Percentiles rank a stretch among this genome's conserved stretches.
Evolutionary conservation across 2,888 invertebrate species (phyloP).

Genomic region (Fissipunctia ypsillon): DNA sequence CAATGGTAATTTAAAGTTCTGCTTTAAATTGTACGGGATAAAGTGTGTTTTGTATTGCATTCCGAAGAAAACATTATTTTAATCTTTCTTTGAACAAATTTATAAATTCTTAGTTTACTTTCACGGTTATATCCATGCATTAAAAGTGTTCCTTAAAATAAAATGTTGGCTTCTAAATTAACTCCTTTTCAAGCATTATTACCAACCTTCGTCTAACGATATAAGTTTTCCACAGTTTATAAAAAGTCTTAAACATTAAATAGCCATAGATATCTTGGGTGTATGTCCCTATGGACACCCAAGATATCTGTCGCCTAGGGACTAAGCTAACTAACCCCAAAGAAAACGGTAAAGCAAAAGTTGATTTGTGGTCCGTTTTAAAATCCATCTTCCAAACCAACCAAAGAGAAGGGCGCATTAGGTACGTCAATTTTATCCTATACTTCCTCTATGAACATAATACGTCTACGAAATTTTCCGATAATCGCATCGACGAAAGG

Average conservation of each 20-base stretch:
- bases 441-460: neutral
- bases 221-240: neutral
- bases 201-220: slow-evolving; percentile 18
- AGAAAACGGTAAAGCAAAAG: neutral
- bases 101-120: neutral
- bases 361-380: neutral
- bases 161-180: neutral
- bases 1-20: slow-evolving; percentile 32
- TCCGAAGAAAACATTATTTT: neutral
- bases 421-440: neutral
- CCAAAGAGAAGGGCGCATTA: neutral
- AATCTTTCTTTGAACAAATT: neutral
- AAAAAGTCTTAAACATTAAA: neutral
- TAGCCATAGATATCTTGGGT: neutral
- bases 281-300: neutral
- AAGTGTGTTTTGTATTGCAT: slow-evolving; percentile 29
- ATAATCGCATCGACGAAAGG: too few relatives aligned
- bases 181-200: slow-evolving; percentile 15
- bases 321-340: neutral
- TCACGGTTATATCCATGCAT: slow-evolving; percentile 24
- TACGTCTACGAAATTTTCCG: neutral
- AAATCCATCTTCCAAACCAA: neutral
- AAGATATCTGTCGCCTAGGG: neutral
- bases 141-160: slow-evolving; percentile 42
- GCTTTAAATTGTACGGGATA: slow-evolving; percentile 35